phyloP scores from a whole-genome alignment of 2,888 invertebrate species.

The Acanthosepion lycidas region DNA sequence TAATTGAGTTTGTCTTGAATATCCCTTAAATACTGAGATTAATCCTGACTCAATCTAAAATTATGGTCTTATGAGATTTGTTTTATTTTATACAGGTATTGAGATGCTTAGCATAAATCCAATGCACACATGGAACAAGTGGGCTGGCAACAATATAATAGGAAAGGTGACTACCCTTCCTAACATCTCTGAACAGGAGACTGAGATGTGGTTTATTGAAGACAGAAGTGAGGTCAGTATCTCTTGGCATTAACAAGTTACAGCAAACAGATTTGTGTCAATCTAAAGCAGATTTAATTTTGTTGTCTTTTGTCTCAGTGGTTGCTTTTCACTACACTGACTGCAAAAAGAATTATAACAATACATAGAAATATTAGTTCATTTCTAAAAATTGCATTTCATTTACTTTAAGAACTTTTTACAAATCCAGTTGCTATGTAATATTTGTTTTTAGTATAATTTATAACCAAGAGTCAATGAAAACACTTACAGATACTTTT shows the following conservation, averaged over 20 bases:
- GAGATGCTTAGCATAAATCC: constrained; percentile 46
- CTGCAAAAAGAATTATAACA: no score
- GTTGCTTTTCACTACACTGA: no score
- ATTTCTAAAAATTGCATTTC: no score
- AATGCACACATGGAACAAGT: constrained; percentile 44
- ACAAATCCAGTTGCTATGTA: no score
- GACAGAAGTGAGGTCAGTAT: constrained; percentile 35
- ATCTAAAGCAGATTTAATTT: no score
- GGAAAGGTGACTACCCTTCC: constrained; percentile 38
- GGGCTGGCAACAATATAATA: constrained; percentile 44
- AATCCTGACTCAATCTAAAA: background rate
- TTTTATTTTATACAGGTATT: background rate
- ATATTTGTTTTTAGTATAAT: no score
- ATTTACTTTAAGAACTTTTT: no score
- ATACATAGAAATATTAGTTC: no score
- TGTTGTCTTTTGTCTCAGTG: no score
- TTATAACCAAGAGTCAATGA: no score
- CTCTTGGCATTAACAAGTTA: background rate
- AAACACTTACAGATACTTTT: no score
- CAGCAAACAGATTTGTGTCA: background rate
- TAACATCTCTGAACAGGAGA: constrained; percentile 25
- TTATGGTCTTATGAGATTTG: constrained; percentile 1
- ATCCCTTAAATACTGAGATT: background rate
- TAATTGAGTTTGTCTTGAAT: background rate
- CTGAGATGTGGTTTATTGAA: constrained; percentile 24